Evolutionary conservation across 2,797 vertebrate genomes (phyloP).

Genomic region (Margarornis squamiger): DNA sequence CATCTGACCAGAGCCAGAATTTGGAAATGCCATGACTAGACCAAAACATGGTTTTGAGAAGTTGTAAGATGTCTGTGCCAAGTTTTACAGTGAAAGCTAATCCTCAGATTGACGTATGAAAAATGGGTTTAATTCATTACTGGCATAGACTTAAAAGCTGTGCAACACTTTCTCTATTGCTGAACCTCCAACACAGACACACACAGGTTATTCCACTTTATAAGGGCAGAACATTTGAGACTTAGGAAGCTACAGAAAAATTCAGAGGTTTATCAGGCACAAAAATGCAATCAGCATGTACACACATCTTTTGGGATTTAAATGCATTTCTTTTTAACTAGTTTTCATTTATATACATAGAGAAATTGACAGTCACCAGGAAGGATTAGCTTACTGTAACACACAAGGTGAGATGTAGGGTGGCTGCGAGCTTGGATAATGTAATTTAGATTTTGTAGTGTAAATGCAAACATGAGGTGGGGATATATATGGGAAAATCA

Average conservation of each 20-base stretch:
- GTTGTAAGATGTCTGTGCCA: constrained; percentile 24
- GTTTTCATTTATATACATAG: neutral
- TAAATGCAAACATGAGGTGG: neutral
- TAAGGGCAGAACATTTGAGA: neutral
- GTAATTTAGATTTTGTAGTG: neutral
- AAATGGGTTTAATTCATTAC: constrained; percentile 13
- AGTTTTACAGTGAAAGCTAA: constrained; percentile 44
- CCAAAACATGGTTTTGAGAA: constrained; percentile 31
- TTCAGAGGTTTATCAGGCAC: neutral
- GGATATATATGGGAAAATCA: neutral
- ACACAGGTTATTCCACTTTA: neutral
- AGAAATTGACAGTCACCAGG: neutral
- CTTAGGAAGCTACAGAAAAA: constrained; percentile 11
- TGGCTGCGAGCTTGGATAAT: neutral
- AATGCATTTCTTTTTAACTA: neutral
- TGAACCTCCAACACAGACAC: neutral
- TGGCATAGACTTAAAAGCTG: neutral
- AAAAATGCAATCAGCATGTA: neutral
- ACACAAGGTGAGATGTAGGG: neutral
- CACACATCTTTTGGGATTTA: neutral
- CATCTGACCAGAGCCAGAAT: constrained; percentile 5
- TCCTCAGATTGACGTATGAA: constrained; percentile 44
- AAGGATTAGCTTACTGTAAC: neutral
- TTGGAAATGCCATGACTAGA: constrained; percentile 29
- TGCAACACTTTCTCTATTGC: constrained; percentile 10